Evolutionary conservation across 2,113 vertebrate genomes (phyloP).

Genomic region (Ctenomys sociabilis): DNA sequence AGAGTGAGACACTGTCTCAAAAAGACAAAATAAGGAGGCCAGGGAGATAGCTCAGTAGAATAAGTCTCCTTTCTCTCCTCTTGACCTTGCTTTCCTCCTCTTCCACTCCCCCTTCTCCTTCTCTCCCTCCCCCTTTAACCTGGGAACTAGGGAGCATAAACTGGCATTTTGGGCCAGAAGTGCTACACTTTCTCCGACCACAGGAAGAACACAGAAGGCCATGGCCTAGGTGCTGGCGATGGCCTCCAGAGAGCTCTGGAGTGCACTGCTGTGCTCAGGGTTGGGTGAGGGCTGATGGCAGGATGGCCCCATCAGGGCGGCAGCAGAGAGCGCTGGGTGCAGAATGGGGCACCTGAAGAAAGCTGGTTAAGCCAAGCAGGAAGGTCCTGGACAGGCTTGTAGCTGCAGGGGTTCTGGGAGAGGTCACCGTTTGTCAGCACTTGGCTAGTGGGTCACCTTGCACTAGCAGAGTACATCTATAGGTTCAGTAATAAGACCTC

Average conservation of each 20-base stretch:
- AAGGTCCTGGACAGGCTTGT: not conserved
- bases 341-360: not conserved
- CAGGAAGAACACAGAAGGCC: not conserved
- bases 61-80: no score
- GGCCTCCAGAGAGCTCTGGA: not conserved
- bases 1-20: no score
- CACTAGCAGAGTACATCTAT: not conserved
- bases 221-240: not conserved
- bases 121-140: not conserved
- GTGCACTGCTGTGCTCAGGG: fast-evolving
- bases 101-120: not conserved
- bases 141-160: not conserved
- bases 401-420: not conserved
- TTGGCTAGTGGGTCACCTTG: not conserved
- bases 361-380: not conserved
- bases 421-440: not conserved
- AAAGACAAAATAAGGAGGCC: no score
- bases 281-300: not conserved
- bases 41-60: no score
- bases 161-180: not conserved
- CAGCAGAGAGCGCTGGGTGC: not conserved
- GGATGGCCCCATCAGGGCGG: not conserved
- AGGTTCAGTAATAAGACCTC: not conserved
- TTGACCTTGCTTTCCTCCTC: no score
- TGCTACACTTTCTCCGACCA: not conserved